Conservation (phyloP, 2,888 invertebrate species). For the Drosophila anomalata region DNA sequence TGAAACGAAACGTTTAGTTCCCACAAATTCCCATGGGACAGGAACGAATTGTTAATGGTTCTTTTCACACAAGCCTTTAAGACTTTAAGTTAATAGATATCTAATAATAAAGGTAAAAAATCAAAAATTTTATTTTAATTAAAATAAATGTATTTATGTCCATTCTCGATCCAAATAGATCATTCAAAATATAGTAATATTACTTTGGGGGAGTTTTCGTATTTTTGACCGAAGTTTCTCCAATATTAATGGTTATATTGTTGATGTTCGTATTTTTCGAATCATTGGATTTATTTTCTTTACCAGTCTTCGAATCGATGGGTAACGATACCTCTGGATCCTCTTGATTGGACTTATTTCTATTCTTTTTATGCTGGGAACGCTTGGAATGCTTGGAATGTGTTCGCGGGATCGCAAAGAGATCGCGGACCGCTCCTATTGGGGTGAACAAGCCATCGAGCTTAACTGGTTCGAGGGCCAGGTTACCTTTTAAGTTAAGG, state of each 20-base stretch:
- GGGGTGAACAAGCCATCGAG: neutral
- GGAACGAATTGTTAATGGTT: neutral
- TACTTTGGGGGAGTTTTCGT: neutral
- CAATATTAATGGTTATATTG: neutral
- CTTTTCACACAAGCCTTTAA: too few species aligned
- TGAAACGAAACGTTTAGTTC: conserved; percentile 23
- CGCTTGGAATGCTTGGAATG: too few species aligned
- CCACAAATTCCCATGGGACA: neutral
- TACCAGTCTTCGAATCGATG: rapidly evolving
- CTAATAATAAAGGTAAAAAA: too few species aligned
- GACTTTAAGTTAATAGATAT: too few species aligned
- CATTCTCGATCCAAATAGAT: too few species aligned
- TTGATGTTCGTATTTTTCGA: neutral
- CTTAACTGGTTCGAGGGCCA: neutral
- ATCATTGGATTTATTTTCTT: neutral
- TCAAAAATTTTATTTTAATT: neutral
- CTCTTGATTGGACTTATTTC: too few species aligned
- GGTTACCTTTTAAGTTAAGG: neutral
- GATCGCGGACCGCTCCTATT: neutral
- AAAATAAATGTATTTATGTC: neutral
- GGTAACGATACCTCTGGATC: too few species aligned
- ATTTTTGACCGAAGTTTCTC: neutral
- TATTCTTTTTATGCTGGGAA: too few species aligned
- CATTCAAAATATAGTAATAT: neutral
- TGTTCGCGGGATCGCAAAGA: too few species aligned